phyloP scores from a whole-genome alignment of 2,113 vertebrate genomes.

The Gambusia holbrooki region DNA sequence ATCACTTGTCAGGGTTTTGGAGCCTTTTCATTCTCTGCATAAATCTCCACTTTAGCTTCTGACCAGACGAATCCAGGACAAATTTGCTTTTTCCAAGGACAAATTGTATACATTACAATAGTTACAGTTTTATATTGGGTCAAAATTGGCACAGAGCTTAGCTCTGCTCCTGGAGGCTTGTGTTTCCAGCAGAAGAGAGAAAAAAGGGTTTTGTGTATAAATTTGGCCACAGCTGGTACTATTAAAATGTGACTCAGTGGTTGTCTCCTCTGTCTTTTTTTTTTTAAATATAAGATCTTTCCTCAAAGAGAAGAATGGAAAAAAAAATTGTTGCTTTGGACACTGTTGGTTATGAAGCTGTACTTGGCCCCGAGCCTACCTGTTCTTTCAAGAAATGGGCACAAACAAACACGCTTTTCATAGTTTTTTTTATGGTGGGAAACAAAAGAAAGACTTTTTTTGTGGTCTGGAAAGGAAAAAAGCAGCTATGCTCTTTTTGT shows the following conservation, averaged over 20 bases:
- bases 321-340: slow-evolving; percentile 28
- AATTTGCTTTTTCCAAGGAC: not conserved
- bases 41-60: too few relatives aligned
- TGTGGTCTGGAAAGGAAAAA: slow-evolving; percentile 30
- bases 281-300: slow-evolving; percentile 1
- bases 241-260: slow-evolving; percentile 16
- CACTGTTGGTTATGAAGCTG: slow-evolving; percentile 20
- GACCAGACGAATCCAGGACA: not conserved
- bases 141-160: not conserved
- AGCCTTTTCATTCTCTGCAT: not conserved
- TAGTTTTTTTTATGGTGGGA: slow-evolving; percentile 27
- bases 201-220: not conserved
- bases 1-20: not conserved
- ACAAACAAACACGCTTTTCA: slow-evolving; percentile 54
- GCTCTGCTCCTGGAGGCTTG: not conserved
- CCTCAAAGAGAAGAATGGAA: slow-evolving; percentile 16
- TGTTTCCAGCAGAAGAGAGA: slow-evolving; percentile 5
- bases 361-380: slow-evolving; percentile 38
- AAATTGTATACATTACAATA: not conserved
- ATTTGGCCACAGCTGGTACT: slow-evolving; percentile 1
- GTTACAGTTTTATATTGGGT: not conserved
- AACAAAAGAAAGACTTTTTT: slow-evolving; percentile 41
- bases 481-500: not conserved
- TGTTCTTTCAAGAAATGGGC: slow-evolving; percentile 38
- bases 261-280: slow-evolving; percentile 18